Percentiles rank a stretch among this genome's conserved stretches.
These are phyloP conservation scores for Rhineura floridana DNA, from an alignment of 2,113 vertebrate genomes.

Conservation along the genomic window DNA sequence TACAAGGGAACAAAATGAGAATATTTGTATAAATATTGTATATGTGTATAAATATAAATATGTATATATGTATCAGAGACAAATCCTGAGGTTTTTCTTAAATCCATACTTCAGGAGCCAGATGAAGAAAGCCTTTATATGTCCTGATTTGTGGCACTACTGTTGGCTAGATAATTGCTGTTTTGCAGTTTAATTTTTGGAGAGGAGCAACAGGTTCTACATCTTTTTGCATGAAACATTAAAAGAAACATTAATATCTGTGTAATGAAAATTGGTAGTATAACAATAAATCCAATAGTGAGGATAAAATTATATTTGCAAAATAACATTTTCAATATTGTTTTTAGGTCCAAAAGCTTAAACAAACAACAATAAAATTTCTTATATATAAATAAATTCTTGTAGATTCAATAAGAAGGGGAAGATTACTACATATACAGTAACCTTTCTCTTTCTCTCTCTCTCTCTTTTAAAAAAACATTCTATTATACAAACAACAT, in stretches of 20 bases:
- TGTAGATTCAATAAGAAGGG: not conserved
- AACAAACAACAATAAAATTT: not conserved
- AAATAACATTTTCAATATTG: slow-evolving; percentile 9
- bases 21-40: not conserved
- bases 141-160: not conserved
- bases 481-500: not conserved
- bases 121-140: not conserved
- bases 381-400: not conserved
- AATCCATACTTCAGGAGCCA: not conserved
- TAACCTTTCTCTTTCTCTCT: too few relatives aligned
- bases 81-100: not conserved
- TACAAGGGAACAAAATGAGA: not conserved
- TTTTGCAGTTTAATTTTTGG: not conserved
- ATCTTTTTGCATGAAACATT: not conserved
- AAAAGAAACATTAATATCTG: not conserved
- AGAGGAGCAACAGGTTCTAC: not conserved
- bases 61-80: not conserved
- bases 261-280: slow-evolving; percentile 11
- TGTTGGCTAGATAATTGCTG: not conserved
- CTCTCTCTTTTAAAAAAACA: not conserved
- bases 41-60: not conserved
- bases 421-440: not conserved
- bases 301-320: not conserved
- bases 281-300: not conserved
- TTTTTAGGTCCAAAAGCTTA: not conserved